Base-by-base conservation (phyloP, 2,113 vertebrate genomes). In the Polypterus bichir region DNA sequence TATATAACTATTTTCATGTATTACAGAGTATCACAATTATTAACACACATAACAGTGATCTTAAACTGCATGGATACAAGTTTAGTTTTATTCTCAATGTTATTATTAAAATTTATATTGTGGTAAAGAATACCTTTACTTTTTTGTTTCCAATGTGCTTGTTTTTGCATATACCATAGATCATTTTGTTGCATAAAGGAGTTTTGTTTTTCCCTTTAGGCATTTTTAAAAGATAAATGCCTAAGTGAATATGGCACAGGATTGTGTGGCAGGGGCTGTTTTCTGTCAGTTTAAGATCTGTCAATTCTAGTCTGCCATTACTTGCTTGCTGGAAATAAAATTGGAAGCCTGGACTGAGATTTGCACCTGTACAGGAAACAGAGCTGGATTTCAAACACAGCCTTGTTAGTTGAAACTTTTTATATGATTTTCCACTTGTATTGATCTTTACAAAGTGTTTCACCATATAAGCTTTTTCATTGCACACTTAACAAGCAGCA, bases 361-460 rank as follows among this genome's bases (percentile, higher is more conserved):
- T 81, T 83, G 77, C 78, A 84, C 76, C 79, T 81, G 73, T 74
- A 77, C 77, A 85, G 81, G 81, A 85, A 88, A 83, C 77, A 78
- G 78, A 81, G 73, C 64, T 46, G 61, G 63, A 77, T 80, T 86
- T 82, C 69, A 67, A 66, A 78, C 79, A 63, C 69, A 76, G 69
- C 59, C 73, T 62, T 64, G 60, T 71, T 80, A 68, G 70, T 72
- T 73, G 58, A 62, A 69, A 61, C 27, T 73, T 77, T 81, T 74
- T 70, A 70, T 62, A 64, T 69, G 64, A 59, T 62, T 66, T 65
- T 57, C 65, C 60, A 51, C 49, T 51, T 45, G n/a, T 6, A 11
- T 48, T 9, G 51, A 52, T 61, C 53, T 11, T 27, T 61, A 48
- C 7, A 44, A 53, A 44, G 51, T 27, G 27, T 27, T 27, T 49